Conservation (phyloP, 2,113 vertebrate genomes). For the Oreocharis arfaki region DNA sequence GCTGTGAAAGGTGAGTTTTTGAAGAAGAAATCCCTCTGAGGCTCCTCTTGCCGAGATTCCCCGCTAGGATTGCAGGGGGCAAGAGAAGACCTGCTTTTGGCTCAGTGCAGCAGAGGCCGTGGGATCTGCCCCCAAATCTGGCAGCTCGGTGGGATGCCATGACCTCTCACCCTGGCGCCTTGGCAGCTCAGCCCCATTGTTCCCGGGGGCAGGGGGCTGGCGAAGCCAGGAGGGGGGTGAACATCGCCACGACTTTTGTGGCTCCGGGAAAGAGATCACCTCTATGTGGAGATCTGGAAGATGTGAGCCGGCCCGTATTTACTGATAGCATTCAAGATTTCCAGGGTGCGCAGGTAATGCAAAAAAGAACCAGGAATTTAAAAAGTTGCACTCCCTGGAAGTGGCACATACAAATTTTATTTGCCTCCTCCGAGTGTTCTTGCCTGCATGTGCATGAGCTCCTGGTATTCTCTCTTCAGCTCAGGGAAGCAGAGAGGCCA, state of each 20-base stretch:
- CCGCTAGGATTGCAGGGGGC: constrained; percentile 18
- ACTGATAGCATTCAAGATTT: neutral
- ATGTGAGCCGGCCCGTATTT: neutral
- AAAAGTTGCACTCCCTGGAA: neutral
- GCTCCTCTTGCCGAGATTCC: neutral
- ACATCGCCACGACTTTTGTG: neutral
- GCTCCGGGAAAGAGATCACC: neutral
- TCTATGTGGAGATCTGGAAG: neutral
- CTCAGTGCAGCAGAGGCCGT: constrained; percentile 19
- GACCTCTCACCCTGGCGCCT: constrained; percentile 35
- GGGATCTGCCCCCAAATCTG: constrained; percentile 53
- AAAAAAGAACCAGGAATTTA: neutral
- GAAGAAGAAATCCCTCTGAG: constrained; percentile 7
- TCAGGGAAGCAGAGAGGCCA: neutral
- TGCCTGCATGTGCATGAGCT: neutral
- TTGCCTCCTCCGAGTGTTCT: neutral
- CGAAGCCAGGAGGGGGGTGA: neutral
- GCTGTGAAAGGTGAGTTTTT: constrained; percentile 26
- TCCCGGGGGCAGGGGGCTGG: neutral
- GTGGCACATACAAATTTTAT: neutral
- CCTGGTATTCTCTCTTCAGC: neutral
- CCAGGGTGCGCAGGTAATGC: neutral
- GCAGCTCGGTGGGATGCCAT: neutral
- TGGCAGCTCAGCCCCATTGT: constrained; percentile 37
- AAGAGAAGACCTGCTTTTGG: constrained; percentile 43